Conservation (phyloP, 2,888 invertebrate genomes). For the Glyphotaelius pellucidus region DNA sequence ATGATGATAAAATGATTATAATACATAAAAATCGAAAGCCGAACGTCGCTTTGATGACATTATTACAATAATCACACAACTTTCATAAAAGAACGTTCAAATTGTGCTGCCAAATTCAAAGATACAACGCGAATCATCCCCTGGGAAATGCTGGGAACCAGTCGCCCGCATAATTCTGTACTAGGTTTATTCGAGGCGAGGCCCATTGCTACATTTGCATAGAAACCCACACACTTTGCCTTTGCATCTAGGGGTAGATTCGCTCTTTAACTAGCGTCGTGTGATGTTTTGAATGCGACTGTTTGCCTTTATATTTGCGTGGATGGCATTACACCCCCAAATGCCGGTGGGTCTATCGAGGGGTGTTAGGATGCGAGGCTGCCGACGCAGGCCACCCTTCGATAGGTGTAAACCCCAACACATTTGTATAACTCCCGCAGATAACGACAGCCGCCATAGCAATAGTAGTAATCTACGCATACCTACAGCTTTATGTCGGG, state of each 20-base stretch:
- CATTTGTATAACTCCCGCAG: neutral
- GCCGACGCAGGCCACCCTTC: neutral
- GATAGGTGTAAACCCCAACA: neutral
- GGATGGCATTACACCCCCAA: conserved; percentile 38
- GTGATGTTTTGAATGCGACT: conserved; percentile 48
- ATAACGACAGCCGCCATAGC: neutral
- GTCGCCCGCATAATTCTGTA: conserved; percentile 9
- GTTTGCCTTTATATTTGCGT: conserved; percentile 46
- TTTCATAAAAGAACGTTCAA: neutral
- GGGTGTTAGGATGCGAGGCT: neutral
- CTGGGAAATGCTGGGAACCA: neutral
- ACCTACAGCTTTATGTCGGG: neutral
- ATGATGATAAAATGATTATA: neutral
- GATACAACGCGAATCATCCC: neutral
- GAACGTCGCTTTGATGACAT: neutral
- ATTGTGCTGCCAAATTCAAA: neutral
- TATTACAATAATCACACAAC: neutral
- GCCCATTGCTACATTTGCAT: neutral
- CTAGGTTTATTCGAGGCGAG: neutral
- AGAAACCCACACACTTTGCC: neutral
- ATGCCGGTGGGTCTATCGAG: conserved; percentile 17
- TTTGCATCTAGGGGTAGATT: neutral
- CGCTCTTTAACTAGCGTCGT: conserved; percentile 21
- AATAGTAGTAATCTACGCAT: neutral
- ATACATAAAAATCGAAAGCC: neutral